Evolutionary conservation across 2,888 invertebrate species (phyloP).

Genomic region (Euplagia quadripunctaria): DNA sequence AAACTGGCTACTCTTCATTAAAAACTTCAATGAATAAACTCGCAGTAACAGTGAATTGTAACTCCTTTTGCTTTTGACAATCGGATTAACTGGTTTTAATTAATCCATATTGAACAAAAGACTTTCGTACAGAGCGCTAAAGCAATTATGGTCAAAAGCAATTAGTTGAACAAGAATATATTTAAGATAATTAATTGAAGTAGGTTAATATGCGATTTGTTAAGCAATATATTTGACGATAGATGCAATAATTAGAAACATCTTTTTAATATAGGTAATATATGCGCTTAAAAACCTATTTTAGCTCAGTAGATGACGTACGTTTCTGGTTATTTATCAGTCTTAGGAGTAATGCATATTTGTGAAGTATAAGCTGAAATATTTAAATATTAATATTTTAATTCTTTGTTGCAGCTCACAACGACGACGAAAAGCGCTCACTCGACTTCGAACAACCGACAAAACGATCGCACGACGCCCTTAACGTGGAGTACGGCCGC

Average conservation of each 20-base stretch:
- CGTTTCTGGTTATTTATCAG: too few relatives aligned
- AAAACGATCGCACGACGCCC: conserved; percentile 85
- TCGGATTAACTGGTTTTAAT: background rate
- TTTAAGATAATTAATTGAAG: background rate
- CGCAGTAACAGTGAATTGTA: background rate
- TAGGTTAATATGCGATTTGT: background rate
- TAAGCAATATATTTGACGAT: background rate
- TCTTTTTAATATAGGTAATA: too few relatives aligned
- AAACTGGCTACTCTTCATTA: background rate
- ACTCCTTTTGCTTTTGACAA: background rate
- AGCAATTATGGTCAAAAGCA: background rate
- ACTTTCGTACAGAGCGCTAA: background rate
- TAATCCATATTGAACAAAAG: background rate
- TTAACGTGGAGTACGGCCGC: conserved; percentile 86
- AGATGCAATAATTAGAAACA: too few relatives aligned
- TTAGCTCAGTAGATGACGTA: too few relatives aligned
- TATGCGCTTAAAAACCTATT: too few relatives aligned
- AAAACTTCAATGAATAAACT: background rate
- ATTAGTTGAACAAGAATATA: background rate
- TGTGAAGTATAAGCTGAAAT: background rate
- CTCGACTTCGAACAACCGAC: conserved; percentile 89
- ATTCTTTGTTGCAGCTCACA: conserved; percentile 79
- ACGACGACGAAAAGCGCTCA: conserved; percentile 91
- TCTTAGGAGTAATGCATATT: too few relatives aligned
- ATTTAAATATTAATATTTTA: conserved; percentile 1